Evolutionary conservation across 1,140 invertebrate genomes (phyloP).

Genomic region (Pseudomyrmex concolor): DNA sequence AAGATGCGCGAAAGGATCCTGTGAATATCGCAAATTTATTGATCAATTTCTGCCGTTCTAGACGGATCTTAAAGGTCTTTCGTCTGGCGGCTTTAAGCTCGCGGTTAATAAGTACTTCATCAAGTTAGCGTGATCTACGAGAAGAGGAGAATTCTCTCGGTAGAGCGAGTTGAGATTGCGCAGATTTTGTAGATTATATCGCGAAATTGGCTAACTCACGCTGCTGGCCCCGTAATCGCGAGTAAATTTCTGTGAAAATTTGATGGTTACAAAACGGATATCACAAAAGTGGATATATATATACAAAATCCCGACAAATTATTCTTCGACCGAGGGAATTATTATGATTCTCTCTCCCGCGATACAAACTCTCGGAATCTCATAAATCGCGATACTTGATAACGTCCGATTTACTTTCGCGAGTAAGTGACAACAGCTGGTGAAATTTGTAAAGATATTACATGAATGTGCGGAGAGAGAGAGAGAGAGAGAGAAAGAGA

Average conservation of each 20-base stretch:
- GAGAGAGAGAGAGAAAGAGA: no score
- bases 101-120: conserved; percentile 76
- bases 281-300: conserved; percentile 36
- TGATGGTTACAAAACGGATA: conserved; percentile 62
- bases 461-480: no score
- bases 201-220: conserved; percentile 75
- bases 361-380: not conserved
- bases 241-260: conserved; percentile 68
- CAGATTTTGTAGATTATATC: conserved; percentile 76
- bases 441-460: not conserved
- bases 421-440: not conserved
- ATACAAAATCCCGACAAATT: not conserved
- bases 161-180: conserved; percentile 72
- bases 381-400: not conserved
- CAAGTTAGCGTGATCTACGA: conserved; percentile 71
- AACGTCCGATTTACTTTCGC: conserved; percentile 17
- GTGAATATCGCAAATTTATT: conserved; percentile 44
- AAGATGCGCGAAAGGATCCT: conserved; percentile 8
- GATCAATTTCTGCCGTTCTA: conserved; percentile 41
- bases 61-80: conserved; percentile 26
- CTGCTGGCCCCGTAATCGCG: conserved; percentile 54
- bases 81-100: conserved; percentile 64
- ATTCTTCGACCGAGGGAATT: conserved; percentile 15
- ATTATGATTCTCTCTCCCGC: not conserved
- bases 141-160: conserved; percentile 51